Base-by-base conservation (phyloP, 1,140 invertebrate genomes). In the Diuraphis noxia region DNA sequence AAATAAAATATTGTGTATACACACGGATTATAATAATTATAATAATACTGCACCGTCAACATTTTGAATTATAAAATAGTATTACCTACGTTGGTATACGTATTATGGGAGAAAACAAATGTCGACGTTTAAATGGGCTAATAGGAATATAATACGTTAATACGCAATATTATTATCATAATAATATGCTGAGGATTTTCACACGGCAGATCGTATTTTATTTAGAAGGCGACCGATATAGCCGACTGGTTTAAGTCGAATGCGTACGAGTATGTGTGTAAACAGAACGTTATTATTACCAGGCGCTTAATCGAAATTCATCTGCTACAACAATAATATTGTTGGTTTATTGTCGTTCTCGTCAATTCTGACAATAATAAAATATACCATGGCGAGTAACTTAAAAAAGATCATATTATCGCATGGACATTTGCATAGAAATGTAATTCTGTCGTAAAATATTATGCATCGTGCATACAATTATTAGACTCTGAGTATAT, bases 201-300 rank as follows among this genome's bases (percentile, higher is more conserved):
- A 21, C 41, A 46, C 19, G 30, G 17, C 1, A n/a, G 10, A 8
- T 34, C 19, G 84, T 86, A 43, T 36, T n/a, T 38, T 56, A 41
- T 88, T 40, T 88, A 63, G 36, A 88, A 88, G 87, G 87, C 87
- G 87, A 88, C 30, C 52, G 23, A 25, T 23, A 19, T 63, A 88
- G 87, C 30, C 87, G 25, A 88, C 87, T n/a, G 87, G 52, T 88
- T 1, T 46, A 36, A 40, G 34, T 17, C 40, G 36, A 34, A 79
- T 52, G 36, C 88, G 40, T 8, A n/a, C 38, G n/a, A 43, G 88
- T 43, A 19, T 79, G 63, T 79, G 30, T 72, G 88, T 90, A 90
- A 79, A 90, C 88, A 19, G 88, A 36, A 36, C 88, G 23, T 8
- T 30, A 38, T 6, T 41, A 41, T 36, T 79, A 36, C 21, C 30